Base-by-base conservation (phyloP, 2,888 invertebrate species). In the Anaspis maculata region DNA sequence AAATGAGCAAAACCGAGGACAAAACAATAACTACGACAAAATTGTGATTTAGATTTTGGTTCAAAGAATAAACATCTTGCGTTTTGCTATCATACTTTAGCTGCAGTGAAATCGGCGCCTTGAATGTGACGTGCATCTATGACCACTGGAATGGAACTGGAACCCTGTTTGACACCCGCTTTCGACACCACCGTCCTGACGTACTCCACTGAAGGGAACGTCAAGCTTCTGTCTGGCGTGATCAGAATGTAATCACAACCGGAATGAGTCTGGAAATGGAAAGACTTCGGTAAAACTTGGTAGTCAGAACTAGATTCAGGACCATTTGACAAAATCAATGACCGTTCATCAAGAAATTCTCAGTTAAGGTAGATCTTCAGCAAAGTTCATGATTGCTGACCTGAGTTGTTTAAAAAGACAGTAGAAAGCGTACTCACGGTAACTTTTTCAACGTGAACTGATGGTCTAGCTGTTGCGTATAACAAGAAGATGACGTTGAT, bases 101-200 rank as follows among this genome's bases (percentile, higher is more conserved):
- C 76, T n/a, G 76, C 73, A 2, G 77, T 78, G 54, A 73, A 78
- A 59, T 79, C 77, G 6, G 74, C 74, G n/a, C 72, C 73, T 51
- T 76, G 74, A 36, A 77, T 74, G 50, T 77, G 76, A 37, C 70
- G 68, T 22, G 75, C 73, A 57, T 78, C 76, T 30, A 77, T 68
- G 11, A 78, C 75, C 27, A 77, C 72, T 2, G 76, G 76, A 25
- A 71, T 68, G 46, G 63, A 56, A 51, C 74, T 68, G 39, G 66
- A 70, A n/a, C 72, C 74, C 34, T 71, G 70, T 46, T 72, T 71
- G 6, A 71, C 66, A 11, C 75, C 81, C 10, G 77, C 82, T 67
- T 86, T 86, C 54, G 79, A 76, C 38, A 91, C 77, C 42, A 83
- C 75, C 26, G 68, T 63, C 33, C 76, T 65, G 2, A 79, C 74